phyloP scores from a whole-genome alignment of 64 coral and sea anemone species.

The Acropora tenuis region DNA sequence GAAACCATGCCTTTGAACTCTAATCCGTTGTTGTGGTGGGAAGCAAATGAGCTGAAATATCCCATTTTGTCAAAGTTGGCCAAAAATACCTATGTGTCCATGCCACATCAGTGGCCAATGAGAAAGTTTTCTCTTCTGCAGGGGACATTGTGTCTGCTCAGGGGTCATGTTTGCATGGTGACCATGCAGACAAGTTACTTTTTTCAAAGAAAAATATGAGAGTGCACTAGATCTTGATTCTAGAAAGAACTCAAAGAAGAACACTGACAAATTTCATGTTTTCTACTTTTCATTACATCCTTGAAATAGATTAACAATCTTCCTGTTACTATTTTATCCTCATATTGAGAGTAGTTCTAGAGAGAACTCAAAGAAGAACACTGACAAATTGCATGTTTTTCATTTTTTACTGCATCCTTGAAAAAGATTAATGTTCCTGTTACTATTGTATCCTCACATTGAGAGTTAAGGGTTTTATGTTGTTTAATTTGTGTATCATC shows the following conservation, averaged over 20 bases:
- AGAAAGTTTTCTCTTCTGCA: constrained; percentile 56
- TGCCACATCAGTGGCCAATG: constrained; percentile 46
- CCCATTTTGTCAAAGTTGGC: constrained; percentile 10
- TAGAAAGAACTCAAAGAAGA: too few species aligned
- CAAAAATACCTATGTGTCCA: constrained; percentile 46
- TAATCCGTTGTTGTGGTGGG: too few species aligned
- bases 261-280: too few species aligned
- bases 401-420: background rate
- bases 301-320: too few species aligned
- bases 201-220: too few species aligned
- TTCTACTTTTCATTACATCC: too few species aligned
- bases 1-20: too few species aligned
- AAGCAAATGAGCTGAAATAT: too few species aligned
- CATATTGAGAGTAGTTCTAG: background rate
- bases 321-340: too few species aligned
- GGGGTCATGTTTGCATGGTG: background rate
- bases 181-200: too few species aligned
- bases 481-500: background rate
- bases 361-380: background rate
- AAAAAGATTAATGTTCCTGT: constrained; percentile 14
- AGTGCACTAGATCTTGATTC: too few species aligned
- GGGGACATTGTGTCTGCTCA: constrained; percentile 41
- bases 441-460: constrained; percentile 21
- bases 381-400: constrained; percentile 21
- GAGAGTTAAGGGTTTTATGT: constrained; percentile 8